Evolutionary conservation across 2,797 vertebrate species (phyloP).

Genomic region (Argya squamiceps): DNA sequence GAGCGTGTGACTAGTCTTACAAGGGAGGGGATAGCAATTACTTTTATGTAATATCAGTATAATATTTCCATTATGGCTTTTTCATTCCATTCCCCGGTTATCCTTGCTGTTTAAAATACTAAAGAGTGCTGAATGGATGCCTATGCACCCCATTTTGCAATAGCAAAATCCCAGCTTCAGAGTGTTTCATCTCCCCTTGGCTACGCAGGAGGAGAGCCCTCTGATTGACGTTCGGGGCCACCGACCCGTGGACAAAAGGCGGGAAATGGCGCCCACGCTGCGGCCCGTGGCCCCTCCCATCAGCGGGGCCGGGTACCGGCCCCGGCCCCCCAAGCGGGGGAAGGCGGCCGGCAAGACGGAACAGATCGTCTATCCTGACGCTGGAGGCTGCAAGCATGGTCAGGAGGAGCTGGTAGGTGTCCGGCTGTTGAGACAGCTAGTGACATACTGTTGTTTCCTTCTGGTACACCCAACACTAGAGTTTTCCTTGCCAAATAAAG

Average conservation of each 20-base stretch:
- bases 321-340: conserved; percentile 65
- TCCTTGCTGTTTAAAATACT: background rate
- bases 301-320: conserved; percentile 63
- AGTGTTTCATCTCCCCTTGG: background rate
- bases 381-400: conserved; percentile 84
- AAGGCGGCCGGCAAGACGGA: background rate
- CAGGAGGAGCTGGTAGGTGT: conserved; percentile 80
- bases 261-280: conserved; percentile 8
- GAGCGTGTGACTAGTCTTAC: background rate
- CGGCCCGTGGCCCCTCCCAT: conserved; percentile 71
- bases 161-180: background rate
- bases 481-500: background rate
- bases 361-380: conserved; percentile 70
- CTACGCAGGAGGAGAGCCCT: background rate
- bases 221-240: conserved; percentile 69
- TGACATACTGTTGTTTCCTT: background rate
- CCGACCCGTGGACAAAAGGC: conserved; percentile 72
- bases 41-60: background rate
- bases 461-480: fast-evolving
- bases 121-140: fast-evolving
- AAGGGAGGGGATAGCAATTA: background rate
- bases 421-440: background rate
- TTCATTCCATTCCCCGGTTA: background rate
- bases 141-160: fast-evolving
- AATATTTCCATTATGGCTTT: background rate